Evolutionary conservation across 2,113 vertebrate species (phyloP).

Genomic region (Galemys pyrenaicus): DNA sequence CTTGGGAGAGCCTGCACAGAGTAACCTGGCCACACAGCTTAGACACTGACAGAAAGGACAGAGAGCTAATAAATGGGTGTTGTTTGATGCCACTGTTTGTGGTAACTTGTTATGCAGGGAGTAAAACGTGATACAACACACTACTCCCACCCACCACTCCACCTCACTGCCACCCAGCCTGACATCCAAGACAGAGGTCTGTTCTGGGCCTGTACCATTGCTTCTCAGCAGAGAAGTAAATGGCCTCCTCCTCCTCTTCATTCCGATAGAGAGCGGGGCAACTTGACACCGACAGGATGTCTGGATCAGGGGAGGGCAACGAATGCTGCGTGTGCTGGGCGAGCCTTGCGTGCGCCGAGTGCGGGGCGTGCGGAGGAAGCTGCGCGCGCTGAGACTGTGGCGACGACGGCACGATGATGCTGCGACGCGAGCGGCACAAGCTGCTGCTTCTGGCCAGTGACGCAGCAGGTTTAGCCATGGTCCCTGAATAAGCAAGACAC

Average conservation of each 20-base stretch:
- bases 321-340: conserved; percentile 79
- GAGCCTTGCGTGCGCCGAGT: conserved; percentile 19
- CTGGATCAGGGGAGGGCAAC: conserved; percentile 93
- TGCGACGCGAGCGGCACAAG: conserved; percentile 94
- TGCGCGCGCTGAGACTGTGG: conserved; percentile 86
- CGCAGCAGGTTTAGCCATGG: conserved; percentile 86
- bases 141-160: too few species aligned
- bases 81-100: not conserved
- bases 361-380: conserved; percentile 18
- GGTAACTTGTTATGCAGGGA: not conserved
- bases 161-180: not conserved
- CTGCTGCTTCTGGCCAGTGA: conserved; percentile 94
- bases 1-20: not conserved
- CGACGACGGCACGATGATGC: conserved; percentile 90
- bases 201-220: conserved; percentile 90
- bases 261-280: conserved; percentile 92
- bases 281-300: conserved; percentile 96
- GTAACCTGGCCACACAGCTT: not conserved
- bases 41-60: too few species aligned
- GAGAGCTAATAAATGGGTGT: not conserved
- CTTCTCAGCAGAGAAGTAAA: conserved; percentile 94
- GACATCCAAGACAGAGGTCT: not conserved
- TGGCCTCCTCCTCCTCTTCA: conserved; percentile 94
- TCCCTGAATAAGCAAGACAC: conserved; percentile 75
- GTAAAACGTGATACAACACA: accelerated